A percentile compares a stretch with the other conserved stretches of the same genome.
These are phyloP conservation scores for Stegodyphus mimosarum DNA, from an alignment of 1,140 invertebrate species.

Conservation along the genomic window DNA sequence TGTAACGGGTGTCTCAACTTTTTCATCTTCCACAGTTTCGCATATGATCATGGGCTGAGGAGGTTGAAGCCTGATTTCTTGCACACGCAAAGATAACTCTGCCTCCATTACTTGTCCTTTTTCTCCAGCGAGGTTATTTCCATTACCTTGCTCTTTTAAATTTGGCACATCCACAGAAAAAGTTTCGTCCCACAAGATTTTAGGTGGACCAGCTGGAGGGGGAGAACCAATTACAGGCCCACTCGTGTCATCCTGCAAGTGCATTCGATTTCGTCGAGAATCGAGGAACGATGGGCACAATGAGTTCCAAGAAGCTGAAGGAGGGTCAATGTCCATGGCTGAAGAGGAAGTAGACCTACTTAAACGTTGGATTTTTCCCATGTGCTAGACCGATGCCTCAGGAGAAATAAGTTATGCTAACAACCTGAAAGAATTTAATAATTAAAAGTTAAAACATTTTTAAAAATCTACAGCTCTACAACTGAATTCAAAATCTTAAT, in stretches of 20 bases:
- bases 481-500: no score
- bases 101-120: not conserved
- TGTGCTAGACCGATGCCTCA: slow-evolving; percentile 7
- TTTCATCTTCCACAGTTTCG: slow-evolving; percentile 36
- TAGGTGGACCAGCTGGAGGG: slow-evolving; percentile 37
- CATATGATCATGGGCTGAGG: slow-evolving; percentile 50
- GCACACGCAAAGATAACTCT: slow-evolving; percentile 20
- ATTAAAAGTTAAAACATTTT: no score
- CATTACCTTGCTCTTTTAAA: not conserved
- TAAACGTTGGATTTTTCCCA: slow-evolving; percentile 32
- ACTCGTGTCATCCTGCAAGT: slow-evolving; percentile 27
- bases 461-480: no score
- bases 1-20: not conserved
- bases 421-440: no score
- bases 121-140: not conserved
- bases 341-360: slow-evolving; percentile 1
- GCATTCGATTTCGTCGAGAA: slow-evolving; percentile 13
- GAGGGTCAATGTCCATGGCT: slow-evolving; percentile 42
- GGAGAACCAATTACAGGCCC: slow-evolving; percentile 32
- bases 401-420: not conserved
- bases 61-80: slow-evolving; percentile 36
- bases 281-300: slow-evolving; percentile 31
- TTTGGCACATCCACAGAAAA: slow-evolving; percentile 17
- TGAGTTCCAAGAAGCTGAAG: slow-evolving; percentile 26
- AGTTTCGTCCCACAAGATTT: slow-evolving; percentile 25